Evolutionary conservation across 2,113 vertebrate genomes (phyloP).

Genomic region (Hippopotamus amphibius): DNA sequence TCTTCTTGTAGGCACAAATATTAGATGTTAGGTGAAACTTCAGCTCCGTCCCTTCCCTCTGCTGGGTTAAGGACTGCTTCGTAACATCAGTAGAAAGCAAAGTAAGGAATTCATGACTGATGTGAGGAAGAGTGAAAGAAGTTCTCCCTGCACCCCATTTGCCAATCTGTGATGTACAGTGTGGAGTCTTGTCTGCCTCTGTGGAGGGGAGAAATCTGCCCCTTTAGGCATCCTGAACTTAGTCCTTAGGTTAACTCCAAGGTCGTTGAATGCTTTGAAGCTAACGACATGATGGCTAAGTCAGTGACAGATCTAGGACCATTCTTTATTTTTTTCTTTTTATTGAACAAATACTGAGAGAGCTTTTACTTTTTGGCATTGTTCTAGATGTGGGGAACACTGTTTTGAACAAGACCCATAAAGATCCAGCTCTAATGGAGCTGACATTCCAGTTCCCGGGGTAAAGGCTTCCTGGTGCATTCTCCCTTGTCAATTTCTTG

Average conservation of each 20-base stretch:
- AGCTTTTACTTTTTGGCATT: background rate
- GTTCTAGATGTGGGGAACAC: background rate
- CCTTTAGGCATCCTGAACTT: background rate
- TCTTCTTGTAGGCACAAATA: background rate
- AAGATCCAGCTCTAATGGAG: background rate
- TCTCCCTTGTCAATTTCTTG: background rate
- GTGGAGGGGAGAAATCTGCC: background rate
- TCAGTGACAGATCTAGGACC: background rate
- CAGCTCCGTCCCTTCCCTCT: background rate
- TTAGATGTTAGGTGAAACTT: background rate
- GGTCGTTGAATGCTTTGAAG: background rate
- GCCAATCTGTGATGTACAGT: background rate
- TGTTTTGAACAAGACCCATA: background rate
- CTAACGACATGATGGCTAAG: background rate
- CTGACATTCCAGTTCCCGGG: background rate
- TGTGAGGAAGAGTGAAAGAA: background rate
- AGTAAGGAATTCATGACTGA: background rate
- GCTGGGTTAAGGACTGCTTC: slow-evolving; percentile 14
- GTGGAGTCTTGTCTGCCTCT: background rate
- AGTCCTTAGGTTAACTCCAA: background rate
- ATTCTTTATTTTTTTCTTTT: background rate
- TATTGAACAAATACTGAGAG: background rate
- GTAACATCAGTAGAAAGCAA: background rate
- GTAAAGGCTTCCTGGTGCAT: background rate
- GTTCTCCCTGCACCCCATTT: background rate